Base-by-base conservation (phyloP, 2,113 vertebrate species). In the Silurus meridionalis region DNA sequence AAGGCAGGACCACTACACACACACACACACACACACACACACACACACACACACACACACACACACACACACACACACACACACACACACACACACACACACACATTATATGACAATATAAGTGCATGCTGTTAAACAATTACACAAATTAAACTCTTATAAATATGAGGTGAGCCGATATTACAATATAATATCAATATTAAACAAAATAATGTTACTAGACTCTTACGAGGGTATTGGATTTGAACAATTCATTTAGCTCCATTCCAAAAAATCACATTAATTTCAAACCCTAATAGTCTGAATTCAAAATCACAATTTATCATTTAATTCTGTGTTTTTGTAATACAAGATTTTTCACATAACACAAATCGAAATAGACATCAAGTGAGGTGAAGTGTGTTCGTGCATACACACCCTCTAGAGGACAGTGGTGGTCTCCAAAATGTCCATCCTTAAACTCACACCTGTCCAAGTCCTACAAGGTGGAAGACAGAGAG, bases 401-500 rank as follows among this genome's bases (percentile, higher is more conserved):
- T 88, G 83, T 57, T 72, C 4, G 91, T 91, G 83, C 91, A 72
- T 81, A 87, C 94, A 87, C 92, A 96, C 96, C 96, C 94, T 96
- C 94, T 87, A 96, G 93, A 89, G 94, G 95, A 89, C 94, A 93
- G 91, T 92, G 95, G 91, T 95, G 94, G 67, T 95, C 94, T 89
- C 89, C 64, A 89, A 94, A 92, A 83, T 92, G 94, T 79, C 93
- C 91, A 5, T 95, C 93, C 87, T 94, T 95, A 82, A 88, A 90
- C 58, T 94, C 94, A 60, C 91, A 88, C 5, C 89, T 92, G 86
- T 90, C 89, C 87, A 94, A 92, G 87, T 92, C 95, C 96, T 97
- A 28, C 77, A 52, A 72, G 28, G 86, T 79, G 60, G 86, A 75
- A 72, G 66, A 63, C 83, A 80, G 85, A 52, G n/a, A 71, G 80